Conservation (phyloP, 2,888 invertebrate genomes). For the Macrophya alboannulata region DNA sequence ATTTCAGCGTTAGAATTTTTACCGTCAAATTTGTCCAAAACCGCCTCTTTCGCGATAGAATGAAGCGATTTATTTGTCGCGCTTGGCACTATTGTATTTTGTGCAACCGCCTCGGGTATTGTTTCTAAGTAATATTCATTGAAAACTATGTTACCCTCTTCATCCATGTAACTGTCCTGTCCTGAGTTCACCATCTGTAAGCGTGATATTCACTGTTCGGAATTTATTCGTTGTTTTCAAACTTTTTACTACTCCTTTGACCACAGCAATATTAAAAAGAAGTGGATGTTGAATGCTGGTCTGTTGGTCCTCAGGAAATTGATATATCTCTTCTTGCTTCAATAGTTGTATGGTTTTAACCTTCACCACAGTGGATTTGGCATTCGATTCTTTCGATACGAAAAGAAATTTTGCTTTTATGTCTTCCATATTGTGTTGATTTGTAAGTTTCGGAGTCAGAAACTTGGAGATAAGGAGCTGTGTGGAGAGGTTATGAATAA, state of each 20-base stretch:
- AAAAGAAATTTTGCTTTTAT: too few species aligned
- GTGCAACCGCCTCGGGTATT: neutral
- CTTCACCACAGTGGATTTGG: too few species aligned
- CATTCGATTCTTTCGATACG: too few species aligned
- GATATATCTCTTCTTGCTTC: too few species aligned
- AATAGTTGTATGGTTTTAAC: too few species aligned
- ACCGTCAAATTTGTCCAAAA: conserved; percentile 55
- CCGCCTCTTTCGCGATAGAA: conserved; percentile 19
- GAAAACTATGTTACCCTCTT: conserved; percentile 29
- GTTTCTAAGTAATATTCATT: conserved; percentile 28
- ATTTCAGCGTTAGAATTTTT: conserved; percentile 54
- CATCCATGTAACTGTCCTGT: conserved; percentile 8
- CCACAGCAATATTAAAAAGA: too few species aligned
- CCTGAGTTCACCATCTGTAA: conserved; percentile 15
- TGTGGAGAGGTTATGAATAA: neutral
- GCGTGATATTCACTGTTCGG: neutral
- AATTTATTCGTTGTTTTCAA: conserved; percentile 36
- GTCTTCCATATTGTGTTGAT: too few species aligned
- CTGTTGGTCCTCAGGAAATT: too few species aligned
- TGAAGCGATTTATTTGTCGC: neutral
- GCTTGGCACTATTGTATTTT: neutral
- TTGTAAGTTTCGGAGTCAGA: neutral
- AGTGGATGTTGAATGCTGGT: too few species aligned
- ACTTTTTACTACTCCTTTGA: too few species aligned
- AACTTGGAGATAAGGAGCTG: neutral